Base-by-base conservation (phyloP, 1,140 invertebrate genomes). In the Asobara japonica region DNA sequence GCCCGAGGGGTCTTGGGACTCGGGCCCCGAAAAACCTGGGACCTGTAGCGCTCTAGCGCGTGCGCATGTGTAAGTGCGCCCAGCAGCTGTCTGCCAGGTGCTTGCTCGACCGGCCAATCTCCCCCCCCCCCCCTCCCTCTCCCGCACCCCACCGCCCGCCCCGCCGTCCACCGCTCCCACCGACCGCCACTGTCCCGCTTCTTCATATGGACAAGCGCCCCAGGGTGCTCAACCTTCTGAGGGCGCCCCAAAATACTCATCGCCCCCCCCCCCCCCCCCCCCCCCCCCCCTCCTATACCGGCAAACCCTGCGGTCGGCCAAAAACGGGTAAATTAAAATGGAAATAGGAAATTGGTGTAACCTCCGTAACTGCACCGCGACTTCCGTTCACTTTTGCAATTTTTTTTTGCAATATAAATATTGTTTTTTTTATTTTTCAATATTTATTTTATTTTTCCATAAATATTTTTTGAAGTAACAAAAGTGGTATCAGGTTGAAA, bases 51-150 rank as follows among this genome's bases (percentile, higher is more conserved):
- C 22, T 10, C 18, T 18, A 48, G 61, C 69, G 69, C 62, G 69
- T 65, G 69, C 69, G 69, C 60, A 13, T 64, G 69, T 65, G 45
- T 65, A 27, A 11, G 69, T 71, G 69, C 61, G 69, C 41, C 27
- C 61, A 71, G 69, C 69, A 71, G 69, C 69, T 71, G 69, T 71
- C 69, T 41, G 61, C 69, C 69, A 71, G 69, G 69, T 71, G 69
- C 61, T 71, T 36, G 61, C 18, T 33, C 62, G 62, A 71, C 69
- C 30, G 69, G 62, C 69, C 69, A 65, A 71, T 71, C 69, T 61
- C 30, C 20, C 13, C 25, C 18, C 56, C 29, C 48, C 48, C 7
- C 25, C 22, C 10, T 6, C 11, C 22, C 1, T 25, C 18, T 5
- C 51, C n/a, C 3, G 3, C 6, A 45, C 41, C 41, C 41, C 41